A percentile compares a stretch with the other conserved stretches of the same genome.
phyloP scores from a whole-genome alignment of 2,797 vertebrate species.

The Arrhamphus sclerolepis region DNA sequence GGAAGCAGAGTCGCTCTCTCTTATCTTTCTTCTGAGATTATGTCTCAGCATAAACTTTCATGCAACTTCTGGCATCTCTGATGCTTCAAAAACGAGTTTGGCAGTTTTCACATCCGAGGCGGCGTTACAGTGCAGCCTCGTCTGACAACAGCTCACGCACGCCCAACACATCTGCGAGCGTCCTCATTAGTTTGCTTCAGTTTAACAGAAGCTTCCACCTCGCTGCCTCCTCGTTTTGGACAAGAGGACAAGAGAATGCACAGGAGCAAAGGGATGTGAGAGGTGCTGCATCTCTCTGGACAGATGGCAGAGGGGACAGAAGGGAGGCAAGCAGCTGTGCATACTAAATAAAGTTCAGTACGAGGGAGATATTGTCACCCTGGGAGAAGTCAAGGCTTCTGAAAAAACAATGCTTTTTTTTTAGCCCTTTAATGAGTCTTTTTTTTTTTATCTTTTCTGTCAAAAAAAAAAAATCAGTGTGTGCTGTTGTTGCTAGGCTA shows the following conservation, averaged over 20 bases:
- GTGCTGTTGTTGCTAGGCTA: too few species aligned
- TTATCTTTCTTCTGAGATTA: constrained; percentile 56
- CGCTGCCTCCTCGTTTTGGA: constrained; percentile 62
- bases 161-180: constrained; percentile 40
- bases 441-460: too few species aligned
- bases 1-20: constrained; percentile 31
- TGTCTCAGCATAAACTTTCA: constrained; percentile 53
- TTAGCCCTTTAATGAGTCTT: neutral
- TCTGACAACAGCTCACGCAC: constrained; percentile 35
- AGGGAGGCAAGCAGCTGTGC: constrained; percentile 53
- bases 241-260: constrained; percentile 46
- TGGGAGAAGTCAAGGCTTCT: constrained; percentile 10
- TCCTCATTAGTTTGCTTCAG: constrained; percentile 62
- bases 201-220: constrained; percentile 67
- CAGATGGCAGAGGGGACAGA: constrained; percentile 65
- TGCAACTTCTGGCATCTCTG: constrained; percentile 53
- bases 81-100: constrained; percentile 53
- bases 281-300: constrained; percentile 43
- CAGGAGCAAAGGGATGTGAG: constrained; percentile 24
- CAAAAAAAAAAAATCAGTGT: neutral
- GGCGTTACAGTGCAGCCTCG: constrained; percentile 36
- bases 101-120: constrained; percentile 51
- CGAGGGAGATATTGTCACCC: constrained; percentile 35
- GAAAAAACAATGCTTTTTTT: neutral
- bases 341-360: constrained; percentile 50